These are phyloP conservation scores for Drosophila histrio DNA, from an alignment of 2,888 invertebrate species.

Conservation along the genomic window DNA sequence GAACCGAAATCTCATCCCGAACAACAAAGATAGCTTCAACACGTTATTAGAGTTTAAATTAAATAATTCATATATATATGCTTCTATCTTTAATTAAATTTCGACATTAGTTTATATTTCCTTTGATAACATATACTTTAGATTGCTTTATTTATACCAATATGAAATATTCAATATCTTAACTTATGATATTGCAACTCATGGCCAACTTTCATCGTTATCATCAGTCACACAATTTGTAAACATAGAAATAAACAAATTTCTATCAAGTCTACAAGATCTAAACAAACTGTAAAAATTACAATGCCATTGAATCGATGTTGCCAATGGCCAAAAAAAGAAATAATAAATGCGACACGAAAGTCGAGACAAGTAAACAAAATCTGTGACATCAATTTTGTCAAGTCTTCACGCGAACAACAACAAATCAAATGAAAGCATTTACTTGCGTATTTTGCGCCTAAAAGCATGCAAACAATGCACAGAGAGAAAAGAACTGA, in stretches of 20 bases:
- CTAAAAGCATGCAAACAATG: slow-evolving; percentile 51
- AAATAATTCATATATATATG: neutral
- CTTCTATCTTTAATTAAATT: neutral
- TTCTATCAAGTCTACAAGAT: slow-evolving; percentile 50
- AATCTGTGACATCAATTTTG: slow-evolving; percentile 68
- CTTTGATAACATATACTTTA: neutral
- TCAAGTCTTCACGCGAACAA: slow-evolving; percentile 59
- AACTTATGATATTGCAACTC: slow-evolving; percentile 34
- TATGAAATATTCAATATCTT: neutral
- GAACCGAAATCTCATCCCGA: neutral
- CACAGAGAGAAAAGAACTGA: slow-evolving; percentile 19
- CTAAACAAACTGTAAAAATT: slow-evolving; percentile 64
- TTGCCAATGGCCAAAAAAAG: slow-evolving; percentile 16
- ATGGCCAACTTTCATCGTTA: slow-evolving; percentile 33
- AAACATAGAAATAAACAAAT: slow-evolving; percentile 45
- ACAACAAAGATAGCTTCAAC: neutral
- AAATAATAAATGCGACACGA: slow-evolving; percentile 6
- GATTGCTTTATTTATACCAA: neutral
- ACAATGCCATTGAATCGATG: slow-evolving; percentile 55
- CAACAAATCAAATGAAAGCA: slow-evolving; percentile 52
- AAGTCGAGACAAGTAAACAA: slow-evolving; percentile 49
- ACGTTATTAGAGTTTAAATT: neutral
- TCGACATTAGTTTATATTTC: neutral
- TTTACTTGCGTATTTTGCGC: slow-evolving; percentile 47
- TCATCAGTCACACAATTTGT: slow-evolving; percentile 65